Evolutionary conservation across 2,888 invertebrate genomes (phyloP).

Genomic region (Cyrtodaria siliqua): DNA sequence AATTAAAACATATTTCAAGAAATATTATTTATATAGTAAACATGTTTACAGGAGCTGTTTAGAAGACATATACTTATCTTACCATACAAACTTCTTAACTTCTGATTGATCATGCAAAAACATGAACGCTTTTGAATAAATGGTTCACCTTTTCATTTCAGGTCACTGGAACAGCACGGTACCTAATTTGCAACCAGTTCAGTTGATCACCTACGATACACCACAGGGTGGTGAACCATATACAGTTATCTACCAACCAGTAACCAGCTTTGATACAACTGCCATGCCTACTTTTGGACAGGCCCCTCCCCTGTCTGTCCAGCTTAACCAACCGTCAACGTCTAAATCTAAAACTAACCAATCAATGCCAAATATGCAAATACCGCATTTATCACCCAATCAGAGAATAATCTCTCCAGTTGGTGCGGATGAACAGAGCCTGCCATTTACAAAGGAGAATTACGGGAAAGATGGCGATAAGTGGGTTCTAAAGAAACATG

Average conservation of each 20-base stretch:
- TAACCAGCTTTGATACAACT: conserved; percentile 18
- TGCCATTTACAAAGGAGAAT: conserved; percentile 57
- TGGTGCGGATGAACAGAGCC: conserved; percentile 39
- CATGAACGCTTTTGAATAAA: not conserved
- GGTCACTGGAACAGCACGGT: conserved; percentile 24
- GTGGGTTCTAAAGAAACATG: conserved; percentile 48
- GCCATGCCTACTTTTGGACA: not conserved
- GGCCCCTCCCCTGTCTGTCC: not conserved
- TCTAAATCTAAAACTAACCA: not conserved
- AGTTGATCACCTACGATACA: conserved; percentile 40
- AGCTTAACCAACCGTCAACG: conserved; percentile 15
- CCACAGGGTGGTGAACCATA: conserved; percentile 28
- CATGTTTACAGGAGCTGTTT: no score
- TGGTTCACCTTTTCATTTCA: conserved; percentile 5
- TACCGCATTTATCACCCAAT: conserved; percentile 24
- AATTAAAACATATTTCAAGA: no score
- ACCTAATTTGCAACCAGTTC: conserved; percentile 40
- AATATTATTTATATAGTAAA: no score
- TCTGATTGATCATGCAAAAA: no score
- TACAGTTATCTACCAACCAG: conserved; percentile 42
- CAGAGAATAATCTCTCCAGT: conserved; percentile 48
- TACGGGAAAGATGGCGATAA: conserved; percentile 60
- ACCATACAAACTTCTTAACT: no score
- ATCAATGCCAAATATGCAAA: not conserved
- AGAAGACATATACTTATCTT: conserved; percentile 1